Evolutionary conservation across 2,888 invertebrate genomes (phyloP).

Genomic region (Limnephilus lunatus): DNA sequence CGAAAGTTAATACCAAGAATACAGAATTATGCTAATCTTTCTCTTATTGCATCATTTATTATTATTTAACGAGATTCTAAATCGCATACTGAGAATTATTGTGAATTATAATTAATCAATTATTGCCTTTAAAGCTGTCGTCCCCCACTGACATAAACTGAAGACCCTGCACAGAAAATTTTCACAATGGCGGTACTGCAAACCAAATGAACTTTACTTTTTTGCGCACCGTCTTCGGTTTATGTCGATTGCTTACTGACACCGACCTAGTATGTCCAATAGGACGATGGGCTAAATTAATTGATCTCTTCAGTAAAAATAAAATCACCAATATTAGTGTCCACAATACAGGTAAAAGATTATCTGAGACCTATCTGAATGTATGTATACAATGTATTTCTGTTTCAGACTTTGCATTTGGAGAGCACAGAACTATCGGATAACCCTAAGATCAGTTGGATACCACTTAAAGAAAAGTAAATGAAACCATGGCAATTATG

Average conservation of each 20-base stretch:
- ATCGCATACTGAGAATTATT: no score
- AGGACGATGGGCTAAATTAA: no score
- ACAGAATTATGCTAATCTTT: background rate
- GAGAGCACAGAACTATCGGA: conserved; percentile 79
- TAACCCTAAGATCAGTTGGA: conserved; percentile 79
- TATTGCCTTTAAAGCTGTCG: no score
- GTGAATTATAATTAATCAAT: no score
- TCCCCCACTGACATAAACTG: no score
- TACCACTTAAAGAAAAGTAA: conserved; percentile 71
- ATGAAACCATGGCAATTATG: conserved; percentile 5
- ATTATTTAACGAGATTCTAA: background rate
- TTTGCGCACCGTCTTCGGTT: no score
- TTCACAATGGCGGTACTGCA: no score
- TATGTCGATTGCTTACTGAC: no score
- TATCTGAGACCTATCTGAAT: background rate
- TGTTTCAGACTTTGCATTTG: conserved; percentile 76
- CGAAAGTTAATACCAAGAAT: background rate
- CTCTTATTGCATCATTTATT: background rate
- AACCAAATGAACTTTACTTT: no score
- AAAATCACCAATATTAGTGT: background rate
- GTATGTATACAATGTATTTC: background rate
- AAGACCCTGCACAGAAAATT: no score
- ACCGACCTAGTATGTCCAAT: no score
- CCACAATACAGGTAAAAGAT: background rate
- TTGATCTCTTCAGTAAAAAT: background rate